Evolutionary conservation across 2,113 vertebrate genomes (phyloP).

Genomic region (Eupsittula cactorum): DNA sequence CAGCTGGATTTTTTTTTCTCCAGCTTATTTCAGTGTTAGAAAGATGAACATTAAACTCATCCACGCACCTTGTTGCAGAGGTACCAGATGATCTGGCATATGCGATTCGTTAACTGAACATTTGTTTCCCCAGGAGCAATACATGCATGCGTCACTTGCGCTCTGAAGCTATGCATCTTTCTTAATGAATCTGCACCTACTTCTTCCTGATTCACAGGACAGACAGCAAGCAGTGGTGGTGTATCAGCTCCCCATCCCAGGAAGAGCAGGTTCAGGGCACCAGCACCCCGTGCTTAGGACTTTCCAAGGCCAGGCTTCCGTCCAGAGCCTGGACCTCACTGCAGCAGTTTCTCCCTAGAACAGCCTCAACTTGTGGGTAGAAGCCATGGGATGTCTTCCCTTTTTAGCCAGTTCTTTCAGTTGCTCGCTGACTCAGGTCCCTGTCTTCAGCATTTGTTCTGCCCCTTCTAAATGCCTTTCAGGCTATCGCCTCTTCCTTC

Average conservation of each 20-base stretch:
- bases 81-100: not conserved
- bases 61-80: constrained; percentile 5
- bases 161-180: not conserved
- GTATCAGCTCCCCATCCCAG: not conserved
- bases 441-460: not conserved
- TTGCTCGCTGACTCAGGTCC: not conserved
- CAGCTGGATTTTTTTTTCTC: constrained; percentile 39
- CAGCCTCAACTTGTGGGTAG: not conserved
- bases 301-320: not conserved
- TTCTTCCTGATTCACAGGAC: not conserved
- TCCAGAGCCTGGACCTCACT: not conserved
- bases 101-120: not conserved
- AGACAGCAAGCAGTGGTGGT: not conserved
- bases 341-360: not conserved
- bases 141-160: not conserved
- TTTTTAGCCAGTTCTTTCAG: not conserved
- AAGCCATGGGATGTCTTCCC: not conserved
- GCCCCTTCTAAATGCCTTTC: not conserved
- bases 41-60: not conserved
- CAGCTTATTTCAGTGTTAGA: constrained; percentile 8
- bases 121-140: not conserved
- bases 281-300: accelerated
- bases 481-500: not conserved
- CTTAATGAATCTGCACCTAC: not conserved
- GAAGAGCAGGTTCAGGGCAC: not conserved